Evolutionary conservation across 2,797 vertebrate species (phyloP), one percentile per base, ranked within the genome.

Genomic region (Helicolenus hilgendorfi): DNA sequence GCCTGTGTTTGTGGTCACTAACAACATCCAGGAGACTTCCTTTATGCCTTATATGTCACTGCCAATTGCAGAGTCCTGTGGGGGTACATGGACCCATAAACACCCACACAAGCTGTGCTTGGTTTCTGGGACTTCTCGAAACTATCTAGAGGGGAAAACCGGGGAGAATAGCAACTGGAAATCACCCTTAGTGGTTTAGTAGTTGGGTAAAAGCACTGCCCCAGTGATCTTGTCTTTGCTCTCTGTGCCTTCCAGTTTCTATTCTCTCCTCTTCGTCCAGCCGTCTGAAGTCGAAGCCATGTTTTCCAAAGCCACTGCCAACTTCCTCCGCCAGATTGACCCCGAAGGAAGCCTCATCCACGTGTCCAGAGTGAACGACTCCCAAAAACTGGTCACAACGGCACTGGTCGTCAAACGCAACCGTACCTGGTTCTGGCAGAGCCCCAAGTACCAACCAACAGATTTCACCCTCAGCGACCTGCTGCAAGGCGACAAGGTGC

Each of bases 231-330:
- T 22, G 6, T 24, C 13, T 53, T 41, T 27, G 33, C 55, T 68
- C 31, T 67, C 13, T 1, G 1, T 49, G 56, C 18, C 14, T 29
- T 72, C 13, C 11, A 63, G 58, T 22, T 20, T 15, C 29, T 13
- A 20, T 49, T 81, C 49, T 76, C 53, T 74, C 14, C 27, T 58
- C 13, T 77, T 68, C 55, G 84, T 81, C 73, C 79, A 89, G 79
- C 62, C 36, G 65, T 36, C 60, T 67, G n/a, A 33, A 13, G 45
- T 38, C 55, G 41, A 71, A 67, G 83, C 71, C 77, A 99, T 99
- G 98, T 99, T 99, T 96, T 98, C 98, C 83, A 99, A 98, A 91
- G 98, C 98, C 79, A 98, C 98, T 2, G 97, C 93, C 91, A 98
- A 97, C 87, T 98, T 99, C 0, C 95, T 99, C 77, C 97, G 78